Evolutionary conservation across 1,140 invertebrate species (phyloP).

Genomic region (Microvelia longipes): DNA sequence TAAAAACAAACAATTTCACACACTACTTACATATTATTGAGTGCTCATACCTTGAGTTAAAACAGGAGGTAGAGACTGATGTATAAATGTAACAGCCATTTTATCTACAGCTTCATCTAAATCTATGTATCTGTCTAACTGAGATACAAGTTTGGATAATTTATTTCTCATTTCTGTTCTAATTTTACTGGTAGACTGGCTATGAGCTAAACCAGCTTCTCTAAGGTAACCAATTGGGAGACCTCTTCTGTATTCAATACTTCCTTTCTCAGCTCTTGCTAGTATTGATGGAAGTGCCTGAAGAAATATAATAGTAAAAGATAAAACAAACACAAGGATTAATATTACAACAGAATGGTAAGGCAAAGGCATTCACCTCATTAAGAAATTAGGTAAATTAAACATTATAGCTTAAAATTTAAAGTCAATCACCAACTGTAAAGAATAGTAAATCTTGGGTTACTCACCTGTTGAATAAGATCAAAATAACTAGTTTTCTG

Average conservation of each 20-base stretch:
- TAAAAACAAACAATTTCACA: too few species aligned
- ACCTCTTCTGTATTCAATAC: conserved; percentile 58
- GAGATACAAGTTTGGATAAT: conserved; percentile 43
- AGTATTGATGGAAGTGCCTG: conserved; percentile 59
- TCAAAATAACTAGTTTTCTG: conserved; percentile 83
- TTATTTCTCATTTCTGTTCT: conserved; percentile 39
- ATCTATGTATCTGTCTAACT: conserved; percentile 46
- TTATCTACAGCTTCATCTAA: conserved; percentile 73
- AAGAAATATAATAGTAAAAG: conserved; percentile 11
- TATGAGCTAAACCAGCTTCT: conserved; percentile 52
- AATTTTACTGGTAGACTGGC: conserved; percentile 11
- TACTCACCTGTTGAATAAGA: conserved; percentile 53
- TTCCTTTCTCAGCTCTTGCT: conserved; percentile 47
- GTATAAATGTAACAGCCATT: conserved; percentile 64
- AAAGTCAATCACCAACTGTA: not conserved
- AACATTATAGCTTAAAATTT: not conserved
- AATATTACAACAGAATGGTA: not conserved
- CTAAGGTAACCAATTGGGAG: conserved; percentile 63
- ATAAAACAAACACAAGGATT: not conserved
- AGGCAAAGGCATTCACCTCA: not conserved
- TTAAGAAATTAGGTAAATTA: not conserved
- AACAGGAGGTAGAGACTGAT: conserved; percentile 73
- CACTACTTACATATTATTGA: too few species aligned
- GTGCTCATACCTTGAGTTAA: conserved; percentile 39
- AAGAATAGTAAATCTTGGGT: not conserved